A percentile compares a stretch with the other conserved stretches of the same genome.
Conservation (phyloP, 2,888 invertebrate species). For the Halocaridina rubra region DNA sequence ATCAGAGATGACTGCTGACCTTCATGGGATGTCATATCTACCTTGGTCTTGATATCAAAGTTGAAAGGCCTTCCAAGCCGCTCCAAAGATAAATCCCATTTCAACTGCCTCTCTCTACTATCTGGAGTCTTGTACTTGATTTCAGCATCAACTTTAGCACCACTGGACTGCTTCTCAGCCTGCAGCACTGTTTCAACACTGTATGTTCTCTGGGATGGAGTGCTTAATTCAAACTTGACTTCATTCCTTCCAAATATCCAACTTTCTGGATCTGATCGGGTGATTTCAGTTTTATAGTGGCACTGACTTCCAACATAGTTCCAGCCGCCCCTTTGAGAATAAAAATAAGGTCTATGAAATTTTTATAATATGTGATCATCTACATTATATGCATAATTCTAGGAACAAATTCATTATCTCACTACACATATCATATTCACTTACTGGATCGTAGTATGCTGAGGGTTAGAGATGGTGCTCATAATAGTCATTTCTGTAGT, state of each 20-base stretch:
- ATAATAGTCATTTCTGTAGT: not conserved
- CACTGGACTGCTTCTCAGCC: not conserved
- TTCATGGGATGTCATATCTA: not conserved
- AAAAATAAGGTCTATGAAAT: too few relatives aligned
- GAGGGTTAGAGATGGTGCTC: not conserved
- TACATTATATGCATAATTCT: not conserved
- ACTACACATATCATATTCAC: not conserved
- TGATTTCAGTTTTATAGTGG: not conserved
- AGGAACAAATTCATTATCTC: not conserved
- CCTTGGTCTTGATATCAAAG: not conserved
- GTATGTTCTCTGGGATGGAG: constrained; percentile 1
- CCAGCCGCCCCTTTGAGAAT: not conserved
- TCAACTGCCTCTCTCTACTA: not conserved
- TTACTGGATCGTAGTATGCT: not conserved
- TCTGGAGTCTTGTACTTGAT: constrained; percentile 14
- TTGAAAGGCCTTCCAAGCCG: not conserved
- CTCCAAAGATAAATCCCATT: not conserved
- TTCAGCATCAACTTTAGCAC: not conserved
- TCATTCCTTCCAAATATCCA: not conserved
- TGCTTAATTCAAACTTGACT: not conserved
- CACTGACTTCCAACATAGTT: not conserved
- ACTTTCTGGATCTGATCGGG: not conserved
- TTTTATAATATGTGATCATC: too few relatives aligned
- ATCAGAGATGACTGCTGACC: not conserved
- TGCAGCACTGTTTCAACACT: not conserved